A percentile compares a stretch with the other conserved stretches of the same genome.
Conservation (phyloP, 2,113 vertebrate genomes). For the Lampris incognitus region DNA sequence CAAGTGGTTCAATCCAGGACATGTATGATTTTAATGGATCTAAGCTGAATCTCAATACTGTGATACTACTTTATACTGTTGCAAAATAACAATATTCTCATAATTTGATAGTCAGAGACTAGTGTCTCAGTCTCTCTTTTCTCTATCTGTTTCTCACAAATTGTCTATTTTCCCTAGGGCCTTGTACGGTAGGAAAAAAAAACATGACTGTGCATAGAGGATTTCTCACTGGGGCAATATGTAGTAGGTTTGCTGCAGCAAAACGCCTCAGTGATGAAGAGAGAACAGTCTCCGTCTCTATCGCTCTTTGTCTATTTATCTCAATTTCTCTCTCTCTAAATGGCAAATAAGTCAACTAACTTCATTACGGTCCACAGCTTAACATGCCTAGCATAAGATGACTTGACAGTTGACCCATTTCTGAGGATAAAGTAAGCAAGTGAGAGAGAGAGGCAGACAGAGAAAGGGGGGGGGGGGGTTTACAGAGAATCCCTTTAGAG, state of each 20-base stretch:
- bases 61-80: too few relatives aligned
- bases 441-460: background rate
- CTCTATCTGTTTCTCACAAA: background rate
- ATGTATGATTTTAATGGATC: too few relatives aligned
- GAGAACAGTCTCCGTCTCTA: background rate
- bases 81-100: too few relatives aligned
- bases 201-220: slow-evolving; percentile 7
- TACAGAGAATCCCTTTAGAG: slow-evolving; percentile 19
- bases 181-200: background rate
- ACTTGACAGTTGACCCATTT: slow-evolving; percentile 57
- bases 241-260: background rate
- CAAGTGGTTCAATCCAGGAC: too few relatives aligned
- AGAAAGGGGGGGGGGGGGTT: background rate
- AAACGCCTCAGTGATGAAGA: background rate
- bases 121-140: background rate
- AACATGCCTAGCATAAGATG: slow-evolving; percentile 12
- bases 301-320: background rate
- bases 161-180: background rate
- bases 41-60: too few relatives aligned
- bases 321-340: background rate
- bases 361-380: slow-evolving; percentile 2
- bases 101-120: too few relatives aligned
- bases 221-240: background rate
- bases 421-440: background rate
- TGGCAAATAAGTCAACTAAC: background rate